These are phyloP conservation scores for Eupithecia abbreviata DNA, from an alignment of 2,888 invertebrate species.

Conservation along the genomic window DNA sequence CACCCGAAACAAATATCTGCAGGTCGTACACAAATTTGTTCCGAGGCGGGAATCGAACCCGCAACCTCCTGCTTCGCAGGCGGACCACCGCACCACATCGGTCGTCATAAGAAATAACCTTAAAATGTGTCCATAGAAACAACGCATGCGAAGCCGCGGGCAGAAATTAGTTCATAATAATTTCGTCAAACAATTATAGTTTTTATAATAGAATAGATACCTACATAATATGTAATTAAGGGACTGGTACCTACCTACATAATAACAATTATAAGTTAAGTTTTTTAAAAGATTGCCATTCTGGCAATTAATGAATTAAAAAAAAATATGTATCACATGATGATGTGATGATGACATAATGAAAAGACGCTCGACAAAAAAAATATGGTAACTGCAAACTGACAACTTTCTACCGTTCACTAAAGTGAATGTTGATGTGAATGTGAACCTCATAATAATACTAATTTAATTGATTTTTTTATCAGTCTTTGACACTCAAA, in stretches of 20 bases:
- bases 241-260: not conserved
- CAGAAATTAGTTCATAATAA: too few species aligned
- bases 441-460: constrained; percentile 23
- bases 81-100: too few species aligned
- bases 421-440: constrained; percentile 29
- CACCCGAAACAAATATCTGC: too few species aligned
- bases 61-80: too few species aligned
- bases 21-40: too few species aligned
- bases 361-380: not conserved
- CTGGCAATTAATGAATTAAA: not conserved
- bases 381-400: constrained; percentile 11
- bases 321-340: not conserved
- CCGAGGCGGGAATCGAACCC: too few species aligned
- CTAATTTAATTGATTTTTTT: constrained; percentile 20
- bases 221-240: not conserved
- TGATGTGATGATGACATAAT: not conserved
- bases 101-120: too few species aligned
- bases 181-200: too few species aligned
- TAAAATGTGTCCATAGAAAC: too few species aligned
- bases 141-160: too few species aligned
- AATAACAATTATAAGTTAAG: not conserved
- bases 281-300: not conserved
- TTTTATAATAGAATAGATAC: not conserved
- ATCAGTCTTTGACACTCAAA: constrained; percentile 16
- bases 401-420: constrained; percentile 32